A percentile compares a stretch with the other conserved stretches of the same genome.
These are phyloP conservation scores for Babylonia areolata DNA, from an alignment of 1,140 invertebrate genomes.

Conservation along the genomic window DNA sequence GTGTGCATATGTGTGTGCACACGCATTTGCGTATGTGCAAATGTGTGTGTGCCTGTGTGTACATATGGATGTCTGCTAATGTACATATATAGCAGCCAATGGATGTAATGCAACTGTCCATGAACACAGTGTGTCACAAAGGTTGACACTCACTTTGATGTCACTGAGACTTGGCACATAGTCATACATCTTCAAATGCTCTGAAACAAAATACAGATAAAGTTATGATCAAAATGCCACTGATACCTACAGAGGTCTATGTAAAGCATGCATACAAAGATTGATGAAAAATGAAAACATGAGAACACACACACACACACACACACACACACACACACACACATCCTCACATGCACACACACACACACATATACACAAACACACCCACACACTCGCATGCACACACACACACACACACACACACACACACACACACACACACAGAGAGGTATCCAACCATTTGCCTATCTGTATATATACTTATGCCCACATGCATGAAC, in stretches of 20 bases:
- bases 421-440: not conserved
- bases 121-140: no score
- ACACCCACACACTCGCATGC: not conserved
- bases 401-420: slow-evolving; percentile 17
- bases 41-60: no score
- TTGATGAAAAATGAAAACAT: no score
- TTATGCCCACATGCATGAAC: not conserved
- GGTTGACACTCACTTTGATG: slow-evolving; percentile 66
- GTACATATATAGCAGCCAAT: no score
- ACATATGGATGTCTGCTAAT: no score
- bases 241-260: no score
- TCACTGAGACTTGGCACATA: slow-evolving; percentile 71
- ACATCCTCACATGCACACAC: no score
- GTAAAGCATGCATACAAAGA: not conserved
- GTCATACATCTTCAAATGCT: slow-evolving; percentile 57
- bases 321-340: slow-evolving; percentile 44
- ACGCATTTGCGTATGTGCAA: no score
- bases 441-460: not conserved
- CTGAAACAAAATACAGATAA: slow-evolving; percentile 57
- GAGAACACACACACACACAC: not conserved
- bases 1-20: not conserved
- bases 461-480: not conserved
- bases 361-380: no score
- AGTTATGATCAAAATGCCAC: no score
- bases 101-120: no score